Evolutionary conservation across 1,140 invertebrate genomes (phyloP).

Genomic region (Bombus breviceps): DNA sequence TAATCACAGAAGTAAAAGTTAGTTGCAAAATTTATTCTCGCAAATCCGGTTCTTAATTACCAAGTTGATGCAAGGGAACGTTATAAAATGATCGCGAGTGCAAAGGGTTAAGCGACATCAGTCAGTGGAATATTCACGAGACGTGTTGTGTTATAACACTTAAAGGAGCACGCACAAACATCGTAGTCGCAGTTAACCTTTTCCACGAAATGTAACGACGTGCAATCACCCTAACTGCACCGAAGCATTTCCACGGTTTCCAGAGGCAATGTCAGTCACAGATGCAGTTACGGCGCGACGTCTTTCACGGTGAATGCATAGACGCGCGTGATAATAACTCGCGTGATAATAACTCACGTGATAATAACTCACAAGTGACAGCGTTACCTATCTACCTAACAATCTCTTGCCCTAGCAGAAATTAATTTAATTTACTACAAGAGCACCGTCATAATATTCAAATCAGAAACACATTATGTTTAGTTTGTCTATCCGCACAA

Average conservation of each 20-base stretch:
- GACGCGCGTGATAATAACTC: constrained; percentile 41
- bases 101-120: too few species aligned
- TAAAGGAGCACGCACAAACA: constrained; percentile 10
- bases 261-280: constrained; percentile 67
- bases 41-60: too few species aligned
- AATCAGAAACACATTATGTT: constrained; percentile 11
- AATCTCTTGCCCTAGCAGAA: constrained; percentile 59
- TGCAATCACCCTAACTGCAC: constrained; percentile 64
- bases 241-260: constrained; percentile 66
- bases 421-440: constrained; percentile 64
- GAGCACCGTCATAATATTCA: constrained; percentile 38
- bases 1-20: too few species aligned
- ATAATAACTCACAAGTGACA: constrained; percentile 67
- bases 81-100: too few species aligned
- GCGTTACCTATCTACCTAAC: constrained; percentile 66
- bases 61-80: too few species aligned
- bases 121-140: neutral
- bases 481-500: neutral
- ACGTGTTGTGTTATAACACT: neutral
- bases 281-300: constrained; percentile 62
- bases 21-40: too few species aligned
- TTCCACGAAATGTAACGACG: constrained; percentile 45
- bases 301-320: constrained; percentile 62
- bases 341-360: constrained; percentile 63
- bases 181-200: constrained; percentile 40